Evolutionary conservation across 2,888 invertebrate genomes (phyloP), one percentile per base, ranked within the genome.

Genomic region (Malthinus seriepunctatus): DNA sequence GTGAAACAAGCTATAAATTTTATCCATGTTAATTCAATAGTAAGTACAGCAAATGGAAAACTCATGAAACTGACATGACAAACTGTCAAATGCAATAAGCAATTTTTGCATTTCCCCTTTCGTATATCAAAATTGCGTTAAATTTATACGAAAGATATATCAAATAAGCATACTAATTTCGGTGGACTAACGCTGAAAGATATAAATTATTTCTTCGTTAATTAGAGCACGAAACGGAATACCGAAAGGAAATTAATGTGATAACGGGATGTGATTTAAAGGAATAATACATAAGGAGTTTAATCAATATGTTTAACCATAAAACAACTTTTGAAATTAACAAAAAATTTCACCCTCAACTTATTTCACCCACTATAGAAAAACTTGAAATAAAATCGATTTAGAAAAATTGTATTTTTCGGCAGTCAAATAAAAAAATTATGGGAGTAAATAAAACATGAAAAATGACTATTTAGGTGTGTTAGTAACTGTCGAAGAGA

Each of bases 191-290:
- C 34, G 51, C 51, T n/a, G 51, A 51, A 33, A 51, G 51, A 39
- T 51, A 51, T 51, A 51, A 51, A 44, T 51, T 51, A 51, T 51
- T 51, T 44, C 42, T 44, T 44, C 42, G 51, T 51, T 51, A 42
- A 51, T 51, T 51, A 51, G 51, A 44, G 42, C 44, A 42, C 51
- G 44, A 51, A 51, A 51, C 44, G 44, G 50, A 50, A 50, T 50
- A 38, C 50, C 50, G 33, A 39, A 47, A 51, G 51, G 44, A 51
- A 51, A 51, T 51, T 51, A 39, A 39, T 33, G 33, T 42, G 44
- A 51, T 51, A 33, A 32, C 32, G 33, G 34, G 42, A 51, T 39
- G 51, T 34, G 42, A 51, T 42, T 51, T 51, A 51, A 51, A 42
- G 39, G 14, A 42, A 42, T 42, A 42, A 42, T 42, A 23, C 39